phyloP scores from a whole-genome alignment of 2,797 vertebrate genomes.

The Chrysocyon brachyurus region DNA sequence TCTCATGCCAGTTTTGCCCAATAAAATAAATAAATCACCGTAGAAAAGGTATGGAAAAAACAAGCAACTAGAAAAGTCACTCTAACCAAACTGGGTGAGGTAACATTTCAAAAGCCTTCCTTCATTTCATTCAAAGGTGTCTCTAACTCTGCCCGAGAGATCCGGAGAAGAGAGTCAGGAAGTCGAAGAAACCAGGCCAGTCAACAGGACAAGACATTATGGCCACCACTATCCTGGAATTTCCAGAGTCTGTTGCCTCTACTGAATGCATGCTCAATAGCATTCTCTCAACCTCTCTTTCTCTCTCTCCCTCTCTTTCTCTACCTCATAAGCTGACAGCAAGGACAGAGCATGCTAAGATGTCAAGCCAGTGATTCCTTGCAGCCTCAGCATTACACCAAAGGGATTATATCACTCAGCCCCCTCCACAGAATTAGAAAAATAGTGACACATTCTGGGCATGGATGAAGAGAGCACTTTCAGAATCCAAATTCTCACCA shows the following conservation, averaged over 20 bases:
- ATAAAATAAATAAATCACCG: constrained; percentile 58
- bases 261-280: rapidly evolving
- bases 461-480: background rate
- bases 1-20: constrained; percentile 60
- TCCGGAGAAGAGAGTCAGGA: background rate
- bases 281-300: too few species aligned
- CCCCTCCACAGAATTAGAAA: background rate
- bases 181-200: background rate
- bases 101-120: background rate
- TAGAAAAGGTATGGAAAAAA: constrained; percentile 50
- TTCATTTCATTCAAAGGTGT: background rate
- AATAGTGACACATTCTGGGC: background rate
- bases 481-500: background rate
- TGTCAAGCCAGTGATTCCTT: background rate
- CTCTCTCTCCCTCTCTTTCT: background rate
- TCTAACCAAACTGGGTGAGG: background rate
- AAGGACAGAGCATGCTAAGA: background rate
- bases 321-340: background rate
- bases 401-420: background rate
- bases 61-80: constrained; percentile 68
- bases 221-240: rapidly evolving
- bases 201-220: too few species aligned
- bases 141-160: background rate
- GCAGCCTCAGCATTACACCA: background rate
- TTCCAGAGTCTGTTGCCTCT: background rate